These are phyloP conservation scores for Aphis craccivora DNA, from an alignment of 1,140 invertebrate species.

Conservation along the genomic window DNA sequence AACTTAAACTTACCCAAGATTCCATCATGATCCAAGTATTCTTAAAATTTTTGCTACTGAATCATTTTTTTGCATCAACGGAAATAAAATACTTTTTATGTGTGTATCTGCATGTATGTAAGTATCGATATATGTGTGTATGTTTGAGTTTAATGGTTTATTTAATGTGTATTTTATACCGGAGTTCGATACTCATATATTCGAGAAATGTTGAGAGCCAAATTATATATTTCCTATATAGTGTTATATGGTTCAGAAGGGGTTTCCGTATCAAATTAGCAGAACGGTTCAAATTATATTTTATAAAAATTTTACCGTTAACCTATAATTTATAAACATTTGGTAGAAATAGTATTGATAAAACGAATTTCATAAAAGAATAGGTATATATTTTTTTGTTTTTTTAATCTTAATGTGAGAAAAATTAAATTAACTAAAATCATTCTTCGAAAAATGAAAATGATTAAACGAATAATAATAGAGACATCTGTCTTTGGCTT, in stretches of 20 bases:
- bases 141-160: slow-evolving; percentile 26
- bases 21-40: background rate
- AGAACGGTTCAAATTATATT: slow-evolving; percentile 36
- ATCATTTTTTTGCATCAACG: background rate
- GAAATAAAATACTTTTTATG: background rate
- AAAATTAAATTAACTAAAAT: background rate
- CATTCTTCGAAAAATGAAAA: background rate
- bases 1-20: background rate
- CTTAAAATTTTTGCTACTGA: background rate
- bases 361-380: background rate
- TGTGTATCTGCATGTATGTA: background rate
- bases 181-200: slow-evolving; percentile 9
- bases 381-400: background rate
- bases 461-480: background rate
- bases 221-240: slow-evolving; percentile 49
- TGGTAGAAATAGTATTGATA: background rate
- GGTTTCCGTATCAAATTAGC: slow-evolving; percentile 55
- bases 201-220: slow-evolving; percentile 23
- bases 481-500: background rate
- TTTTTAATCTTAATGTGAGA: background rate
- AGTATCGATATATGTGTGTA: background rate
- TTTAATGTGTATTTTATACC: slow-evolving; percentile 46
- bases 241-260: slow-evolving; percentile 46
- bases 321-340: slow-evolving; percentile 16
- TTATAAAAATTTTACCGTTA: slow-evolving; percentile 24